Conservation (phyloP, 2,888 invertebrate genomes). For the Nomada fabriciana region DNA sequence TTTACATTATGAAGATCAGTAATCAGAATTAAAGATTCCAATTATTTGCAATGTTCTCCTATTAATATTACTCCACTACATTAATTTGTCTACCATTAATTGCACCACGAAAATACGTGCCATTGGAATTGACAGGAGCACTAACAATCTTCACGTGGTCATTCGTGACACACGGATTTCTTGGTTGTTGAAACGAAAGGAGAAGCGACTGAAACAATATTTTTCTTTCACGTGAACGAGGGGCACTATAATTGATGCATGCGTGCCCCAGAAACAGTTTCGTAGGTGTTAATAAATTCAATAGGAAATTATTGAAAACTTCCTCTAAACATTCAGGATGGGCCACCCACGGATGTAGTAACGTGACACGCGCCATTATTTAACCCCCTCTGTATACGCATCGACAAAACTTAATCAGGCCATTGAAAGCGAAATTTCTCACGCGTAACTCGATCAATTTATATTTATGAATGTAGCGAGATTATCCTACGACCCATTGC, state of each 20-base stretch:
- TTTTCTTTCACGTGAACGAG: constrained; percentile 12
- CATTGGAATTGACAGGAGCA: neutral
- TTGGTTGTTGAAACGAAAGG: neutral
- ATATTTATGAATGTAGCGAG: too few relatives aligned
- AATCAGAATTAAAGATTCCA: neutral
- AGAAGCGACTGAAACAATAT: constrained; percentile 21
- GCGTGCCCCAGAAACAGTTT: constrained; percentile 1
- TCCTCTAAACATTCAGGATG: constrained; percentile 48
- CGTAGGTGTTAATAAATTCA: constrained; percentile 60
- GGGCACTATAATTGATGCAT: neutral
- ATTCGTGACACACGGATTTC: neutral
- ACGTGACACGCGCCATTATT: constrained; percentile 59
- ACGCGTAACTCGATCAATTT: neutral
- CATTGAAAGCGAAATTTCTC: constrained; percentile 5
- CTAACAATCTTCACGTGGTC: neutral
- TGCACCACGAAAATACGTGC: neutral
- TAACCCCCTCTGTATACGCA: constrained; percentile 45
- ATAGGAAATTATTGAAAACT: constrained; percentile 65
- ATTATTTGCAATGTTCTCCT: too few relatives aligned
- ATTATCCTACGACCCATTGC: too few relatives aligned
- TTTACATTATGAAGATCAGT: neutral
- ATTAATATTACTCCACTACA: too few relatives aligned
- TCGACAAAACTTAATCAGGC: constrained; percentile 24
- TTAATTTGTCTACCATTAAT: neutral
- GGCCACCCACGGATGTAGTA: constrained; percentile 56